Base-by-base conservation (phyloP, 2,888 invertebrate genomes). In the Andrena bicolor region DNA sequence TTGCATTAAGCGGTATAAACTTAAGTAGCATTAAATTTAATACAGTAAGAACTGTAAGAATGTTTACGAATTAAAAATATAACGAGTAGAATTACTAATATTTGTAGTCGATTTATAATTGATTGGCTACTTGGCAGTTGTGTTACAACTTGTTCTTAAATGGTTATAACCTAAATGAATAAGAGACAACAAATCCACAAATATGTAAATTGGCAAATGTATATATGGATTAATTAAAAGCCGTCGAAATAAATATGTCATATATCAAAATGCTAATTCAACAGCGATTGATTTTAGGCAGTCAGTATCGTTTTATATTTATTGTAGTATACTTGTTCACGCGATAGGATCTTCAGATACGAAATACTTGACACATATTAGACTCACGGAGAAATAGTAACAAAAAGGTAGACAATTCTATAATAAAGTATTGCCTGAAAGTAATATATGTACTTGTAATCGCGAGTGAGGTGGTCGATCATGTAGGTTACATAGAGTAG, bases 401-500 rank as follows among this genome's bases (percentile, higher is more conserved):
- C 4, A 8, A 53, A 41, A 66, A 48, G 7, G n/a, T 56, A 68
- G 72, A 72, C 23, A 70, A 26, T 20, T 13, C 61, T 58, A 53
- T 41, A 7, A 20, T 35, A 68, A 72, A 72, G 49, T 80, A 72
- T 61, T 64, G 28, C 56, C 7, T 72, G 3, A 35, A 56, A 56
- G 35, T 35, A 72, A 68, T 41, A 23, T 41, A 41, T 41, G 41
- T 73, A 63, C 48, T 30, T 32, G 74, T 74, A 74, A 78, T 74
- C 26, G 41, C 61, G 53, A 63, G 48, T 56, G 53, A 32, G 68
- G 61, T 48, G 64, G 32, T 68, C 32, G 76, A 58, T 65, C 28
- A 65, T 69, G 30, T 60, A 70, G 60, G 72, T 72, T 78, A 49
- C 61, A 60, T 60, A 68, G 48, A 72, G 23, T 41, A 23, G 69